Percentiles rank a stretch among this genome's conserved stretches.
Evolutionary conservation across 64 coral and sea anemone species (phyloP).

Genomic region (Pocillopora verrucosa): DNA sequence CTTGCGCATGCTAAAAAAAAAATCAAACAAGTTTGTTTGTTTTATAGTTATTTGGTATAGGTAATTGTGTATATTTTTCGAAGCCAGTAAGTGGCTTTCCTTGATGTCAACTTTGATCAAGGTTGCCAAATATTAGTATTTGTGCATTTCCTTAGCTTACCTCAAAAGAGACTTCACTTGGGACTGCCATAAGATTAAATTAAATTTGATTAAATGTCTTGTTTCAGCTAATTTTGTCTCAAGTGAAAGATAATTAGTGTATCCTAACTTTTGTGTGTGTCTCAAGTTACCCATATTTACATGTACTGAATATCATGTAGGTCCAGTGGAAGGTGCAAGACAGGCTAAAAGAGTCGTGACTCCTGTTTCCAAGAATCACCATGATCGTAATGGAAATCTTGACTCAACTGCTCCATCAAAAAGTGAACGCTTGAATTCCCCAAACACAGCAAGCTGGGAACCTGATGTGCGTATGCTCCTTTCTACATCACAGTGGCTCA

Average conservation of each 20-base stretch:
- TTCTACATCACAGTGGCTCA: slow-evolving; percentile 90
- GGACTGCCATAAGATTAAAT: too few relatives aligned
- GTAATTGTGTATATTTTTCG: too few relatives aligned
- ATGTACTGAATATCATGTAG: neutral
- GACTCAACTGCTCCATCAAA: slow-evolving; percentile 37
- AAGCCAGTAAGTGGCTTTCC: too few relatives aligned
- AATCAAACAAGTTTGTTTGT: too few relatives aligned
- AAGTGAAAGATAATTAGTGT: neutral
- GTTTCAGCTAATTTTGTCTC: neutral
- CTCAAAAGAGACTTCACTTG: too few relatives aligned
- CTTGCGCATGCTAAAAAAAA: too few relatives aligned
- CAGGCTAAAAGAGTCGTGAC: neutral
- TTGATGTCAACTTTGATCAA: too few relatives aligned
- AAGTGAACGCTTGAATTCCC: slow-evolving; percentile 80
- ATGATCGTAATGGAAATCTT: neutral
- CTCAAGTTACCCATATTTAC: neutral
- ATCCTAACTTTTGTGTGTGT: neutral
- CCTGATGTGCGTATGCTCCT: slow-evolving; percentile 82
- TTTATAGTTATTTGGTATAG: too few relatives aligned
- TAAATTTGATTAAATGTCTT: too few relatives aligned
- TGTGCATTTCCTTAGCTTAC: too few relatives aligned
- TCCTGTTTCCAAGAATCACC: slow-evolving; percentile 3
- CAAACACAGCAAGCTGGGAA: slow-evolving; percentile 83
- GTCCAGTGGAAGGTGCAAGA: slow-evolving; percentile 17
- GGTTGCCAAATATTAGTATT: too few relatives aligned